Evolutionary conservation across 2,888 invertebrate genomes (phyloP).

Genomic region (Drosophila limbata): DNA sequence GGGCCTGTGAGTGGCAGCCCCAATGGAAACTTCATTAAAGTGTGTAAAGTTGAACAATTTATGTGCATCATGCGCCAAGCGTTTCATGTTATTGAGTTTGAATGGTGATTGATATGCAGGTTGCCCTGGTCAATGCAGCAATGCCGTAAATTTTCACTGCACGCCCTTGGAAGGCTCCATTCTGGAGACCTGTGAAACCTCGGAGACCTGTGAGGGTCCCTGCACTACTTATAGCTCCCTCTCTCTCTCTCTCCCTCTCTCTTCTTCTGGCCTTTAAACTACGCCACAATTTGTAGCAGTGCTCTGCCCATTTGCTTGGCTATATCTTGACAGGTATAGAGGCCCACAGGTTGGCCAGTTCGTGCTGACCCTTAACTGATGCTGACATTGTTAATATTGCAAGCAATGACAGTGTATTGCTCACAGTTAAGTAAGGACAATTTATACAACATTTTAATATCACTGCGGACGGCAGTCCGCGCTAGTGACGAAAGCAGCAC

Average conservation of each 20-base stretch:
- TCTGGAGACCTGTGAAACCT: slow-evolving; percentile 23
- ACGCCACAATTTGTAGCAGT: slow-evolving; percentile 13
- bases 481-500: too few species aligned
- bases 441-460: background rate
- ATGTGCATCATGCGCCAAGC: slow-evolving; percentile 65
- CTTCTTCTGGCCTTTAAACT: slow-evolving; percentile 16
- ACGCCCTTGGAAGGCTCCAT: slow-evolving; percentile 14
- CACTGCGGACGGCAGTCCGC: too few species aligned
- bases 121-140: slow-evolving; percentile 44
- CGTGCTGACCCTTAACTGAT: slow-evolving; percentile 6
- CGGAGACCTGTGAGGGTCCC: too few species aligned
- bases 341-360: background rate
- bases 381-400: slow-evolving; percentile 13
- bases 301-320: slow-evolving; percentile 16
- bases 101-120: slow-evolving; percentile 52
- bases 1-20: slow-evolving; percentile 22
- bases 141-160: slow-evolving; percentile 43
- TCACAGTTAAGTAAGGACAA: background rate
- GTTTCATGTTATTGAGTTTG: slow-evolving; percentile 55
- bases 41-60: slow-evolving; percentile 70
- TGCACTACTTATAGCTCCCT: background rate
- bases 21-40: slow-evolving; percentile 67
- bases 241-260: background rate
- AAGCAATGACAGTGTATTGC: background rate
- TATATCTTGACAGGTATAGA: slow-evolving; percentile 6